Percentiles rank a stretch among this genome's conserved stretches.
Evolutionary conservation across 2,888 invertebrate genomes (phyloP).

Genomic region (Epistrophe eligans): DNA sequence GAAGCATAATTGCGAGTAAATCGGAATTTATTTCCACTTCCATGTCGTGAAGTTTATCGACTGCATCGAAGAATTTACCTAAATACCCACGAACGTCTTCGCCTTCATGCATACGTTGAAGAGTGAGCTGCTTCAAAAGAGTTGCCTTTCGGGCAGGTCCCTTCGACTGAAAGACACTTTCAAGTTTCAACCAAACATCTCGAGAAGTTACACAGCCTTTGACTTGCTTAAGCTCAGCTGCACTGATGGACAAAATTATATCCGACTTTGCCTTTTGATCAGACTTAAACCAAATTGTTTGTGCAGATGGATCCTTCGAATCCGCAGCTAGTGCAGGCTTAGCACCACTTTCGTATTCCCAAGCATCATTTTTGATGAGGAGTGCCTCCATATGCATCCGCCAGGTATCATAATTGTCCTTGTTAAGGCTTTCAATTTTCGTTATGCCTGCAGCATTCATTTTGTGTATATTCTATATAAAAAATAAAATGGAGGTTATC

Average conservation of each 20-base stretch:
- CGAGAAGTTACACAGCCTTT: conserved; percentile 14
- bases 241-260: conserved; percentile 25
- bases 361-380: too few species aligned
- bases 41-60: neutral
- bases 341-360: too few species aligned
- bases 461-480: neutral
- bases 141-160: conserved; percentile 24
- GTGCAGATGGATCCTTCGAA: too few species aligned
- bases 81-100: neutral
- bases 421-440: conserved; percentile 24
- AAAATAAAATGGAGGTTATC: too few species aligned
- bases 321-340: too few species aligned
- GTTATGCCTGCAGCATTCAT: neutral
- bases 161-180: conserved; percentile 15
- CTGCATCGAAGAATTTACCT: neutral
- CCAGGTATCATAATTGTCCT: too few species aligned
- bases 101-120: neutral
- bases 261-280: conserved; percentile 15
- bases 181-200: conserved; percentile 12
- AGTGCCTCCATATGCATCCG: too few species aligned
- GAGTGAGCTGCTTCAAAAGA: neutral
- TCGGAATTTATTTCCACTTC: neutral
- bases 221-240: conserved; percentile 16
- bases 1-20: too few species aligned
- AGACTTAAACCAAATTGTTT: too few species aligned